Percentiles rank a stretch among this genome's conserved stretches.
Conservation (phyloP, 2,888 invertebrate genomes). For the Scaptomyza polygonia region DNA sequence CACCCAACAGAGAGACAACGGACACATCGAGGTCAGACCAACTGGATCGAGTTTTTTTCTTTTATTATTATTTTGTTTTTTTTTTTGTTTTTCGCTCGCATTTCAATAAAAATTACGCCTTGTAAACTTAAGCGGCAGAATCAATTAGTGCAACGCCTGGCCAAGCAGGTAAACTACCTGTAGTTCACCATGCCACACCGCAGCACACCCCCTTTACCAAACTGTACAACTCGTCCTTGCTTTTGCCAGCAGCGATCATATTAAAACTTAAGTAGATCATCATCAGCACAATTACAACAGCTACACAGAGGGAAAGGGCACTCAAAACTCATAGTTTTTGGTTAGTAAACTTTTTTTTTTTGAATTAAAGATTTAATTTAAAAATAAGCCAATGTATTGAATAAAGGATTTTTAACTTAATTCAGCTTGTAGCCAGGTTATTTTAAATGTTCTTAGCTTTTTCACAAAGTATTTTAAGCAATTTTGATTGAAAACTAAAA, state of each 20-base stretch:
- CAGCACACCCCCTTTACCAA: background rate
- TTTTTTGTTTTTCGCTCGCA: constrained; percentile 23
- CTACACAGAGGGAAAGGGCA: background rate
- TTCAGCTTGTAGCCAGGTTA: background rate
- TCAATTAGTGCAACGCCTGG: constrained; percentile 68
- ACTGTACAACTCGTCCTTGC: background rate
- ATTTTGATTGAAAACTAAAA: too few relatives aligned
- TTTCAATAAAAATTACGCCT: constrained; percentile 63
- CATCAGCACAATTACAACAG: constrained; percentile 10
- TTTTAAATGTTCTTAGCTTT: too few relatives aligned
- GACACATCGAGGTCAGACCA: constrained; percentile 40
- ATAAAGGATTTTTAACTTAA: background rate
- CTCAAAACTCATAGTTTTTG: background rate
- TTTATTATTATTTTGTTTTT: background rate
- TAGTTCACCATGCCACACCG: background rate
- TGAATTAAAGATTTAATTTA: background rate
- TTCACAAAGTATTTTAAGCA: too few relatives aligned
- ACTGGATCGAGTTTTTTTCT: constrained; percentile 5
- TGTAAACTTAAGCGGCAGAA: constrained; percentile 67
- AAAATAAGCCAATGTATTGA: background rate
- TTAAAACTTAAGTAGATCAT: constrained; percentile 16
- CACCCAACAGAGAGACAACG: constrained; percentile 6
- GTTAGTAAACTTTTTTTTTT: background rate
- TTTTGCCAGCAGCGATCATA: background rate
- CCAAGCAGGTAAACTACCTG: constrained; percentile 8